Evolutionary conservation across 2,797 vertebrate species (phyloP), one percentile per base, ranked within the genome.

Genomic region (Cyclura pinguis): DNA sequence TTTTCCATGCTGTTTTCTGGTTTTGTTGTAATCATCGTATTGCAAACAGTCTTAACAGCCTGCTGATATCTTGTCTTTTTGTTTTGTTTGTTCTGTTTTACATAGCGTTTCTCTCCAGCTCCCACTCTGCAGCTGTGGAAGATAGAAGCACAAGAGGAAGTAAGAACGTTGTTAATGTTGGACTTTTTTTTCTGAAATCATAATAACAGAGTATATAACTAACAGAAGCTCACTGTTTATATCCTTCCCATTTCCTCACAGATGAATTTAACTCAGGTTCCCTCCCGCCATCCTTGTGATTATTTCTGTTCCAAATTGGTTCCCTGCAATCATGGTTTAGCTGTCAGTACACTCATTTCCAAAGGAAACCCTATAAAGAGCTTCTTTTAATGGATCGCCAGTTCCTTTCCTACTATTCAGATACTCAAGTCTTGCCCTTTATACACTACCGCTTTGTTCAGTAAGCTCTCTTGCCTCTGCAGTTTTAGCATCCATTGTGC

Each of bases 121-220:
- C n/a, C 24, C 50, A 35, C 76, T 77, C 47, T 72, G 67, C 86
- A 35, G 86, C 78, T 9, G 52, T 35, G 50, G 29, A 57, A 88
- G 50, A 87, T 14, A 55, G 12, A 78, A 72, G 62, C 4, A 10
- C 80, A n/a, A 13, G 83, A 80, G 59, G 13, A 76, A 59, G 90
- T 91, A 88, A 91, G 86, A 84, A 8, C 38, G 38, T 42, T 62
- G 27, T 9, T 13, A 57, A 83, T 32, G 9, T 84, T 80, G 20
- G 27, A 67, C 18, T 16, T 42, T 6, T 35, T 67, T 86, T 38
- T 2, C 24, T n/a, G 14, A 27, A 42, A 42, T 72, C 22, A 73
- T 24, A n/a, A 6, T 7, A 57, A 27, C 22, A 35, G 32, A 50
- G 10, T 52, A 50, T 62, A 57, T 38, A 32, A 29, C 32, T 57